Evolutionary conservation across 2,888 invertebrate genomes (phyloP).

Genomic region (Drosophila kambysellisi): DNA sequence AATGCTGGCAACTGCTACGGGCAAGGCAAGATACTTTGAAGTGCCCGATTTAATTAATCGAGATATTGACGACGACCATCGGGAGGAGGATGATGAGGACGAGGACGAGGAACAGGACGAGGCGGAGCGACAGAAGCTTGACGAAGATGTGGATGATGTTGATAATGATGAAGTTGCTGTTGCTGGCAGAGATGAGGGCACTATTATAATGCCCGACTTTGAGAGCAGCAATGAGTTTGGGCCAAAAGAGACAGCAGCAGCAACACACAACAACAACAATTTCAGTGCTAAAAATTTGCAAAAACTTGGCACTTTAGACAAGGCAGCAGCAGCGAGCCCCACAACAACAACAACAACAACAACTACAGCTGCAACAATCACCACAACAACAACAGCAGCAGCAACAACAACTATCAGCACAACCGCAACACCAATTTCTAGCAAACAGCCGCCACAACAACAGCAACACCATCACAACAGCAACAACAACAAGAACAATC

Average conservation of each 20-base stretch:
- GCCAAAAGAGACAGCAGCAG: slow-evolving; percentile 38
- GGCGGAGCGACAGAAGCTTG: slow-evolving; percentile 24
- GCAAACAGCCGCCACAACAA: slow-evolving; percentile 35
- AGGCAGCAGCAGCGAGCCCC: slow-evolving; percentile 38
- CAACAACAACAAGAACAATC: slow-evolving; percentile 30
- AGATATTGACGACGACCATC: slow-evolving; percentile 64
- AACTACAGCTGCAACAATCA: slow-evolving; percentile 24
- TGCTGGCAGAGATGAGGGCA: slow-evolving; percentile 34
- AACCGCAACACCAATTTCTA: slow-evolving; percentile 30
- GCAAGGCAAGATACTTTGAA: slow-evolving; percentile 81
- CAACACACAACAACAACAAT: slow-evolving; percentile 43
- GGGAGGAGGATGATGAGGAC: slow-evolving; percentile 40
- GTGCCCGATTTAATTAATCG: slow-evolving; percentile 82
- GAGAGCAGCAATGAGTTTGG: slow-evolving; percentile 56
- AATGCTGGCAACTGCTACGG: slow-evolving; percentile 35
- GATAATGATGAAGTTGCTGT: slow-evolving; percentile 33
- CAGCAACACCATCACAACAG: slow-evolving; percentile 34
- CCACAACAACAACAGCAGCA: slow-evolving; percentile 29
- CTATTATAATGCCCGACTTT: slow-evolving; percentile 57
- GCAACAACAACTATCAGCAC: slow-evolving; percentile 22
- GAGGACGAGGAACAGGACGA: slow-evolving; percentile 15
- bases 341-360: slow-evolving; percentile 32
- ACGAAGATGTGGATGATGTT: slow-evolving; percentile 27
- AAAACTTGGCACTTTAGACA: slow-evolving; percentile 67
- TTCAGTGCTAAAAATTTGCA: slow-evolving; percentile 67